Evolutionary conservation across 2,113 vertebrate species (phyloP).

Genomic region (Hassar affinis): DNA sequence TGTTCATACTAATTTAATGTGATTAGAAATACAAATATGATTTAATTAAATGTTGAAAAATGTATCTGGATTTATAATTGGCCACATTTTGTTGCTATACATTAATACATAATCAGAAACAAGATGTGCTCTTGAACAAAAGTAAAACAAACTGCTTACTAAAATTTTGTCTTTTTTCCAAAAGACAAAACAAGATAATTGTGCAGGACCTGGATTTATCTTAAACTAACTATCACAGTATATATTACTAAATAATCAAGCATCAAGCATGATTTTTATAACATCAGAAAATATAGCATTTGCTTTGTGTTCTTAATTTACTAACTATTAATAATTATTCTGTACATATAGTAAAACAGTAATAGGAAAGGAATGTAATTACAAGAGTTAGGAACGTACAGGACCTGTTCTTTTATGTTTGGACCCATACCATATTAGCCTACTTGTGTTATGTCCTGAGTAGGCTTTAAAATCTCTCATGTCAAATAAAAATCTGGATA

Average conservation of each 20-base stretch:
- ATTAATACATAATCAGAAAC: neutral
- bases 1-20: neutral
- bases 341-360: neutral
- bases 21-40: neutral
- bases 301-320: neutral
- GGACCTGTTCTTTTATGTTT: neutral
- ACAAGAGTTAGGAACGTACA: neutral
- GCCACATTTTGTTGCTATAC: neutral
- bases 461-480: constrained; percentile 1
- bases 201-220: neutral
- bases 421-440: neutral
- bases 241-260: neutral
- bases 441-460: constrained; percentile 1
- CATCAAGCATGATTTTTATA: too few species aligned
- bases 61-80: neutral
- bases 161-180: too few species aligned
- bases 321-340: too few species aligned
- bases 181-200: neutral
- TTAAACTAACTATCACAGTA: neutral
- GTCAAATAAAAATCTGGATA: constrained; percentile 39
- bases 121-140: neutral
- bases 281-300: neutral
- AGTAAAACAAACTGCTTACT: neutral
- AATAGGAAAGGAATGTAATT: neutral
- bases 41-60: neutral